Conservation (phyloP, 1,140 invertebrate species). For the Meloidogyne hapla region DNA sequence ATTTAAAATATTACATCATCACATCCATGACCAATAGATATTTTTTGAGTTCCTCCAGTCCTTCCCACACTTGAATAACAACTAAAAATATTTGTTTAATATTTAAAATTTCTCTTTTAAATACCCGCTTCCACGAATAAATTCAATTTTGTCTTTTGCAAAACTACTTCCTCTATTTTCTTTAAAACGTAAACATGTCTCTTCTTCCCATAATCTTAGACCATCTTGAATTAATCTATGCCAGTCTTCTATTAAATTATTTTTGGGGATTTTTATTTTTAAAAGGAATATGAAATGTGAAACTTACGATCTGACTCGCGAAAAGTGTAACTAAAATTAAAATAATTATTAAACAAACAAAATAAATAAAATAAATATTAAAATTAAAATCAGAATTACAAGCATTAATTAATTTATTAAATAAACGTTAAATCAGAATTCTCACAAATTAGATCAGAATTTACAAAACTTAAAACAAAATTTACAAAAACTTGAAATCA, state of each 20-base stretch:
- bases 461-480: too few relatives aligned
- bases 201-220: constrained; percentile 56
- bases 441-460: too few relatives aligned
- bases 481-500: too few relatives aligned
- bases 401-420: too few relatives aligned
- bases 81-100: constrained; percentile 36
- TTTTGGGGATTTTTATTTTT: background rate
- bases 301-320: constrained; percentile 53
- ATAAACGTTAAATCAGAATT: too few relatives aligned
- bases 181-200: constrained; percentile 58
- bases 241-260: constrained; percentile 57
- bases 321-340: constrained; percentile 34
- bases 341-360: too few relatives aligned
- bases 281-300: background rate
- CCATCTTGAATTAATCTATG: constrained; percentile 51
- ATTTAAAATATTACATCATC: constrained; percentile 62
- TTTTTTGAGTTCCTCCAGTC: constrained; percentile 56
- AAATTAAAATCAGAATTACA: too few relatives aligned
- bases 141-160: constrained; percentile 55
- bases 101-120: background rate
- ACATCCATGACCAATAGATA: constrained; percentile 61
- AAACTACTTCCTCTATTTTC: constrained; percentile 34
- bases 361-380: too few relatives aligned
- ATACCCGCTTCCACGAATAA: constrained; percentile 60
- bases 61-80: constrained; percentile 59